Base-by-base conservation (phyloP, 2,888 invertebrate species). In the Eremobia ochroleuca region DNA sequence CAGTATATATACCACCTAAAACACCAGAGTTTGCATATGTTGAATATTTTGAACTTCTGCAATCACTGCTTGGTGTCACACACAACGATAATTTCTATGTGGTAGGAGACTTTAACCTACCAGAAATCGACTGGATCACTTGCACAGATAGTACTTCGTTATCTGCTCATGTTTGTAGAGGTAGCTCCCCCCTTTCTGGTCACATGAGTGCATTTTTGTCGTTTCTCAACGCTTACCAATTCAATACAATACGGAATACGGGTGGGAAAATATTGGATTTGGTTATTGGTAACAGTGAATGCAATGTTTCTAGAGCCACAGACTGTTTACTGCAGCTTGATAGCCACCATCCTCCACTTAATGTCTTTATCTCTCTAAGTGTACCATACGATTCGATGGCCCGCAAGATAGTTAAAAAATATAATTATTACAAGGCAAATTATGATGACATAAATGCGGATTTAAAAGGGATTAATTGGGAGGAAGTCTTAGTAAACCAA, bases 381-480 rank as follows among this genome's bases (percentile, higher is more conserved):
- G 25, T 55, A n/a, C 25, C 52, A 3, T 25, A n/a, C 25, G 4
- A 55, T 55, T 55, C 25, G 52, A 55, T 55, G 52, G 25, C n/a
- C 55, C 55, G n/a, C 55, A 55, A 55, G n/a, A 9, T n/a, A 13
- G 0, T 55, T 4, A 55, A 55, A 52, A 52, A 25, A 55, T 55
- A 55, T 55, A n/a, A 55, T 55, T 55, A 55, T 55, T 55, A 55
- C 55, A 55, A 55, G 13, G 55, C n/a, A 55, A 55, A 55, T n/a
- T n/a, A 55, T n/a, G n/a, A 55, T 55, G 11, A 37, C 37, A n/a
- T n/a, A n/a, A n/a, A n/a, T n/a, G n/a, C n/a, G n/a, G n/a, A n/a
- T n/a, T n/a, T n/a, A n/a, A n/a, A n/a, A n/a, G n/a, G n/a, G n/a
- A n/a, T n/a, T n/a, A n/a, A n/a, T n/a, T n/a, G n/a, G n/a, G n/a